Evolutionary conservation across 2,888 invertebrate genomes (phyloP), one percentile per base, ranked within the genome.

Genomic region (Tubiluchus corallicola): DNA sequence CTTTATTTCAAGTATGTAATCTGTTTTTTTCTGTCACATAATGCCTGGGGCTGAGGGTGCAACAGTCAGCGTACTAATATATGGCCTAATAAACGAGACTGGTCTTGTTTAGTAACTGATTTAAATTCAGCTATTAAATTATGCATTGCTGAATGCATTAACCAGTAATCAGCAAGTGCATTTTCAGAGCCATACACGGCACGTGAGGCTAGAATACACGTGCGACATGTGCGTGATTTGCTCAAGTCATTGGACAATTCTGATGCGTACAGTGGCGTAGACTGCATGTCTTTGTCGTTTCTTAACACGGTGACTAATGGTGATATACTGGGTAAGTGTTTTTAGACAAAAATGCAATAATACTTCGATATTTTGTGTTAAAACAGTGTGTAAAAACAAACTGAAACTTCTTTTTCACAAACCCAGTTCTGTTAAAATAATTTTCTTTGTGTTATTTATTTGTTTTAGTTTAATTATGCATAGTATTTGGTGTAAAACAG

Each of bases 131-230:
- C n/a, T n/a, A n/a, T n/a, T n/a, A n/a, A n/a, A n/a, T n/a, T n/a
- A n/a, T n/a, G n/a, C n/a, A n/a, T n/a, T n/a, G n/a, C n/a, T n/a
- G n/a, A n/a, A n/a, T n/a, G n/a, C n/a, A n/a, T n/a, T n/a, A n/a
- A n/a, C n/a, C n/a, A n/a, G n/a, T n/a, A n/a, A n/a, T n/a, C n/a
- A n/a, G n/a, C n/a, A n/a, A n/a, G n/a, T n/a, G n/a, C n/a, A n/a
- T n/a, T n/a, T n/a, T n/a, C 83, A 69, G 98, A 98, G 61, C 90
- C 90, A 0, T 94, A 98, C 63, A 96, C 96, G 17, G 87, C 94
- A 74, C 77, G 98, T 17, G 96, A 98, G 65, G 96, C 96, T 0
- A 74, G 96, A 38, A 92, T 96, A 57, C 98, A 98, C 64, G 85
- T 98, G 0, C 78, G 96, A 53, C 98, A 98, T 67, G 84, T 98